These are phyloP conservation scores for Vesta saturnalis DNA, from an alignment of 2,888 invertebrate genomes.

Conservation along the genomic window DNA sequence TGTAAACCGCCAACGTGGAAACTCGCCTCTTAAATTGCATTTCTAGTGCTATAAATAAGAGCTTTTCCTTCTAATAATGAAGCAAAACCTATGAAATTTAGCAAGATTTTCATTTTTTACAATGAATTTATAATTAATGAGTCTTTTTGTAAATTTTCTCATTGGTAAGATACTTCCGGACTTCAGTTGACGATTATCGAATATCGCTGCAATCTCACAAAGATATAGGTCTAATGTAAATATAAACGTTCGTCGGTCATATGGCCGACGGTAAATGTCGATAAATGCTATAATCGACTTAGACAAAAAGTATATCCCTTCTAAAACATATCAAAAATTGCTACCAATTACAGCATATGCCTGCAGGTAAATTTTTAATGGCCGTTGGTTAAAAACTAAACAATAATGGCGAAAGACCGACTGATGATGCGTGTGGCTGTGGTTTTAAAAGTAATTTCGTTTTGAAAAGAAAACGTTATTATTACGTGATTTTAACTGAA, in stretches of 20 bases:
- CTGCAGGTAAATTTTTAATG: constrained; percentile 38
- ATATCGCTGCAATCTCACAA: constrained; percentile 4
- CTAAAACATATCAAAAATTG: constrained; percentile 31
- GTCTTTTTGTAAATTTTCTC: constrained; percentile 9
- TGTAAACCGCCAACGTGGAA: constrained; percentile 58
- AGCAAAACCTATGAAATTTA: constrained; percentile 36
- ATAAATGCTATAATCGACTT: constrained; percentile 36
- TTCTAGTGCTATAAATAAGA: constrained; percentile 56
- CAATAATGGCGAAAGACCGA: constrained; percentile 29
- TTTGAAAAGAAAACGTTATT: constrained; percentile 26
- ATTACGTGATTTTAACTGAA: constrained; percentile 31
- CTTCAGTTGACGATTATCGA: constrained; percentile 17
- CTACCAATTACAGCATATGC: constrained; percentile 34
- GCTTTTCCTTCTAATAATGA: constrained; percentile 47
- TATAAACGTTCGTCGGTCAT: constrained; percentile 28
- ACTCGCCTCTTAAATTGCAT: constrained; percentile 59
- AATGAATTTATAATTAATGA: constrained; percentile 17
- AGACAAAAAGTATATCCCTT: constrained; percentile 30
- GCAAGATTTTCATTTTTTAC: constrained; percentile 22
- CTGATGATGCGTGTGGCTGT: constrained; percentile 37
- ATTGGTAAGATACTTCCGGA: background rate
- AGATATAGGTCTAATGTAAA: constrained; percentile 25
- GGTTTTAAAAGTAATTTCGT: constrained; percentile 26
- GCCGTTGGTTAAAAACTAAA: constrained; percentile 33
- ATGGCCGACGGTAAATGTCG: constrained; percentile 38